Percentiles rank a stretch among this genome's conserved stretches.
These are phyloP conservation scores for Arctia plantaginis DNA, from an alignment of 2,888 invertebrate species.

Conservation along the genomic window DNA sequence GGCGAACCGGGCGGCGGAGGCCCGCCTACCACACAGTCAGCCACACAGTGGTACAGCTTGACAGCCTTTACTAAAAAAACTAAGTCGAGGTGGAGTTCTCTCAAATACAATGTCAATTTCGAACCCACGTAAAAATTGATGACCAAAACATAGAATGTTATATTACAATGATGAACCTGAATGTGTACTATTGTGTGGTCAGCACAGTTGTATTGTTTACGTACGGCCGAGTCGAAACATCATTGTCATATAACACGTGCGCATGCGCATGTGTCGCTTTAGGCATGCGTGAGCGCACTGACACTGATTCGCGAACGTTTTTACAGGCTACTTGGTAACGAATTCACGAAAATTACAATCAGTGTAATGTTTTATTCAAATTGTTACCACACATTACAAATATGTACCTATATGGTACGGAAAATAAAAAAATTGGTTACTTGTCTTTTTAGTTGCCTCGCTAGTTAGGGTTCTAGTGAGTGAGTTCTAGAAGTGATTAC, in stretches of 20 bases:
- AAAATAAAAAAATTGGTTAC: neutral
- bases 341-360: conserved; percentile 17
- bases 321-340: neutral
- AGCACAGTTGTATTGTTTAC: conserved; percentile 24
- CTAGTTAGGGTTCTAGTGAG: too few relatives aligned
- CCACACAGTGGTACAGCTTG: too few relatives aligned
- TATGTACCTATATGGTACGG: neutral
- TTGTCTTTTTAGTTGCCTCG: neutral
- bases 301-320: neutral
- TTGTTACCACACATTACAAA: neutral
- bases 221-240: conserved; percentile 28
- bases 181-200: neutral
- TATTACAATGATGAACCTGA: neutral
- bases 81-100: neutral
- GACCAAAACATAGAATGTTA: neutral
- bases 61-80: too few relatives aligned
- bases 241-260: conserved; percentile 35
- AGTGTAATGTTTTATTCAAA: neutral
- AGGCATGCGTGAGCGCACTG: conserved; percentile 31
- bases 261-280: conserved; percentile 11
- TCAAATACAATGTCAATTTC: neutral
- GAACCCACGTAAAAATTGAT: neutral
- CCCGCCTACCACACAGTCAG: too few relatives aligned
- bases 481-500: too few relatives aligned
- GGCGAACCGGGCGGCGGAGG: too few relatives aligned